Percentiles rank a stretch among this genome's conserved stretches.
Evolutionary conservation across 2,888 invertebrate species (phyloP).

Genomic region (Keiferia lycopersicella): DNA sequence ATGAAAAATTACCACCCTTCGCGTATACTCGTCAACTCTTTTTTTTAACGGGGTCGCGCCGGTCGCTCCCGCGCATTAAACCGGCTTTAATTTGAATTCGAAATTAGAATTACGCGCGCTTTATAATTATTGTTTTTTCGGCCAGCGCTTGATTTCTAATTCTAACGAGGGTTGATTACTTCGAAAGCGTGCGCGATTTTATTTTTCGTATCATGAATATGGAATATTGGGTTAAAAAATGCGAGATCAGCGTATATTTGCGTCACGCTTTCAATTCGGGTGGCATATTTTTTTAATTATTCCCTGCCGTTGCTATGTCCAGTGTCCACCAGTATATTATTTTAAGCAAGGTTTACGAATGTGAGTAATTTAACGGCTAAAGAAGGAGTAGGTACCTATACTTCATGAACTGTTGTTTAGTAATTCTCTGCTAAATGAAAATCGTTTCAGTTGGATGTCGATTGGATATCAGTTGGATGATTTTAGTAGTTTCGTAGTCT

Average conservation of each 20-base stretch:
- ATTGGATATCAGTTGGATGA: too few species aligned
- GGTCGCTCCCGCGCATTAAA: conserved; percentile 81
- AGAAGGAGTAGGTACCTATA: too few species aligned
- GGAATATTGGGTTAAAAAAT: conserved; percentile 21
- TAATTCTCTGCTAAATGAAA: too few species aligned
- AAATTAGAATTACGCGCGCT: conserved; percentile 82
- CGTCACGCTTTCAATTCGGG: conserved; percentile 6
- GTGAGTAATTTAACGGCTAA: too few species aligned
- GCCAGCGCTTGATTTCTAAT: conserved; percentile 75
- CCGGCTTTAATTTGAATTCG: conserved; percentile 82
- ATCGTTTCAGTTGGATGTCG: too few species aligned
- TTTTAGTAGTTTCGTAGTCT: too few species aligned
- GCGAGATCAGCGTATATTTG: conserved; percentile 13
- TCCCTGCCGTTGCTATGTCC: not conserved
- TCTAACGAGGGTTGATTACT: conserved; percentile 63
- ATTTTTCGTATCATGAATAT: conserved; percentile 26
- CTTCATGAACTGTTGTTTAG: too few species aligned
- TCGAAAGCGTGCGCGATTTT: conserved; percentile 17
- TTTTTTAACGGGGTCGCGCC: conserved; percentile 78
- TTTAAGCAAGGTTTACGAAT: too few species aligned
- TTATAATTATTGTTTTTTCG: conserved; percentile 79
- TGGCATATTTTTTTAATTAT: not conserved
- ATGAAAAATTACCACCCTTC: conserved; percentile 82
- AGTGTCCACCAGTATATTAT: too few species aligned
- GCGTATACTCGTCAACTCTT: conserved; percentile 79